A percentile compares a stretch with the other conserved stretches of the same genome.
Evolutionary conservation across 2,797 vertebrate species (phyloP).

Genomic region (Hirundo rustica): DNA sequence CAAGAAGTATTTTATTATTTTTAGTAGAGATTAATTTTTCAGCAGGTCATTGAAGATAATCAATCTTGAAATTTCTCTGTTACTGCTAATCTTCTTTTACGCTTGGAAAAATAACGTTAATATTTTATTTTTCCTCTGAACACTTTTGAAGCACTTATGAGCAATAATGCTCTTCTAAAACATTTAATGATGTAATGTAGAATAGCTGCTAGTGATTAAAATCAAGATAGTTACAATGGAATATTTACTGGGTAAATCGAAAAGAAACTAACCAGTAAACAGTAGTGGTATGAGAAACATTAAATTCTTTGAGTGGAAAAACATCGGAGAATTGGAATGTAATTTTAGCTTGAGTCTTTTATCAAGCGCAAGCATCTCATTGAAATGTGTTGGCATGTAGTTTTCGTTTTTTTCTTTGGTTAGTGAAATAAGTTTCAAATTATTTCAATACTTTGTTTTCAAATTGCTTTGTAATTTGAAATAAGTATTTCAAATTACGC

Average conservation of each 20-base stretch:
- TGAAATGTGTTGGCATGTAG: not conserved
- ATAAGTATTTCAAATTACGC: not conserved
- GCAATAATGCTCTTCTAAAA: not conserved
- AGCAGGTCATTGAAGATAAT: slow-evolving; percentile 1
- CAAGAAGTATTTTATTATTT: not conserved
- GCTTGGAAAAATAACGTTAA: not conserved
- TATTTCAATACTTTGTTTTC: no score
- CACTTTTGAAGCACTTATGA: not conserved
- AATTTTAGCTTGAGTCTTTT: not conserved
- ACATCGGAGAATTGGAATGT: not conserved
- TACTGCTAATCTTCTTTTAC: not conserved
- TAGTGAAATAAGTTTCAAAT: no score
- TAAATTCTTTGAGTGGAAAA: not conserved
- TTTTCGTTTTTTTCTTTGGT: not conserved
- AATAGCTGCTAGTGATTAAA: slow-evolving; percentile 4
- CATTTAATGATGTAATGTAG: not conserved
- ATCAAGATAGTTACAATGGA: not conserved
- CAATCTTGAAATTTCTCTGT: not conserved
- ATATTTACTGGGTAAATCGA: not conserved
- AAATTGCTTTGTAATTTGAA: no score
- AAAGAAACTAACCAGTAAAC: not conserved
- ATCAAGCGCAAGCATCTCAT: not conserved
- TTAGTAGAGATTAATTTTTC: not conserved
- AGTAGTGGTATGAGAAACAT: not conserved
- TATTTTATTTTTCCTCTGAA: slow-evolving; percentile 37